These are phyloP conservation scores for Formica selysi DNA, from an alignment of 1,140 invertebrate species.

Conservation along the genomic window DNA sequence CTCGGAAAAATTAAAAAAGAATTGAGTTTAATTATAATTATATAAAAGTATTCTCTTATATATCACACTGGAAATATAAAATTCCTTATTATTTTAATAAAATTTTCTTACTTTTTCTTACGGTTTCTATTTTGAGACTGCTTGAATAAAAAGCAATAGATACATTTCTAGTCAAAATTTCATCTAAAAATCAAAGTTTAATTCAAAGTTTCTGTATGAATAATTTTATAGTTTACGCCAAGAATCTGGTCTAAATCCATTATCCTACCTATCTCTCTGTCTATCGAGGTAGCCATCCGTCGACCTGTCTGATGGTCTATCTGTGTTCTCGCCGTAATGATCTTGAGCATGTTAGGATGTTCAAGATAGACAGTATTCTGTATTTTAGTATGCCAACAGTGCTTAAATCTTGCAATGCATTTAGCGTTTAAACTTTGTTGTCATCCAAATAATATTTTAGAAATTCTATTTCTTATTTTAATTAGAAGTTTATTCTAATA, in stretches of 20 bases:
- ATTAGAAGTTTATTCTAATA: neutral
- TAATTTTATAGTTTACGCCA: neutral
- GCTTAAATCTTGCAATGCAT: neutral
- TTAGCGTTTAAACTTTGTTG: neutral
- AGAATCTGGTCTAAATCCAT: neutral
- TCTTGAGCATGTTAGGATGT: conserved; percentile 3
- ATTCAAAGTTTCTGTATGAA: neutral
- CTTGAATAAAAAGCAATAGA: neutral
- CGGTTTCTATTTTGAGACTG: neutral
- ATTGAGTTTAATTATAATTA: neutral
- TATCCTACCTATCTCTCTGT: neutral
- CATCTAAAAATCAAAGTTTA: neutral
- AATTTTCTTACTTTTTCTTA: neutral
- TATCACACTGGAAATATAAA: neutral
- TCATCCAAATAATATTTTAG: neutral
- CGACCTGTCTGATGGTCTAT: neutral
- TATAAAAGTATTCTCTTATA: neutral
- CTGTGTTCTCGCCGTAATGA: neutral
- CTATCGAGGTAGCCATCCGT: neutral
- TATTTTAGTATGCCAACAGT: neutral
- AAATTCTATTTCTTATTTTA: neutral
- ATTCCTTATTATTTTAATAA: neutral
- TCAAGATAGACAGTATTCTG: neutral
- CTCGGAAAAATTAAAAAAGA: neutral
- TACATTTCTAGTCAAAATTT: neutral